Evolutionary conservation across 2,113 vertebrate genomes (phyloP), one percentile per base, ranked within the genome.

Genomic region (Dunckerocampus dactyliophorus): DNA sequence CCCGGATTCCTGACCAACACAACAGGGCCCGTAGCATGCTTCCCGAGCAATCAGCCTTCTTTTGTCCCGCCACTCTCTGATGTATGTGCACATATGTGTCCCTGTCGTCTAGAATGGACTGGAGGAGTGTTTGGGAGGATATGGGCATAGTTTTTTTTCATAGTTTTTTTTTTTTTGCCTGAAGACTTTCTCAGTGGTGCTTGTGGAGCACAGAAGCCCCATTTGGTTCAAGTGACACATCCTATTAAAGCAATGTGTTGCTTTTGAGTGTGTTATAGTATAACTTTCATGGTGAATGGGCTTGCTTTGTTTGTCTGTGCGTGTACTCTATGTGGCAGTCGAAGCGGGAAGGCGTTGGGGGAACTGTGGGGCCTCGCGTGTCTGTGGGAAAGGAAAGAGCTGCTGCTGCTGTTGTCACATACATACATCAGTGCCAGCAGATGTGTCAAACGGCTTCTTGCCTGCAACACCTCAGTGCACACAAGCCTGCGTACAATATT

Each of bases 381-480:
- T 34, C 71, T 79, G 85, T 83, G 84, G 77, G 81, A 88, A 85
- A 84, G 80, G 75, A 84, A 81, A 65, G 75, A 74, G 59, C 77
- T 28, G 73, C 63, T 70, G 71, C 56, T 34, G 67, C 81, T 83
- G 76, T 85, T 83, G 76, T 85, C 77, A 79, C 81, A 65, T 80
- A 82, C 82, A 76, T 83, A 75, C 81, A 76, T 70, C 81, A 34
- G 75, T 72, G 49, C 68, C 80, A 84, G 75, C 80, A 84, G 83
- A 88, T 82, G 84, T 88, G 87, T 85, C 83, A 88, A 88, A 87
- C 81, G 76, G 61, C 73, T 87, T 55, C 4, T 39, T 1, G 9
- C 37, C 37, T 14, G 86, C 87, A 84, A 88, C 86, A 88, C 88
- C 79, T 85, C 66, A 6, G 46, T 76, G 84, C 71, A 67, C 51